These are phyloP conservation scores for Apolygus lucorum DNA, from an alignment of 1,140 invertebrate genomes.

Conservation along the genomic window DNA sequence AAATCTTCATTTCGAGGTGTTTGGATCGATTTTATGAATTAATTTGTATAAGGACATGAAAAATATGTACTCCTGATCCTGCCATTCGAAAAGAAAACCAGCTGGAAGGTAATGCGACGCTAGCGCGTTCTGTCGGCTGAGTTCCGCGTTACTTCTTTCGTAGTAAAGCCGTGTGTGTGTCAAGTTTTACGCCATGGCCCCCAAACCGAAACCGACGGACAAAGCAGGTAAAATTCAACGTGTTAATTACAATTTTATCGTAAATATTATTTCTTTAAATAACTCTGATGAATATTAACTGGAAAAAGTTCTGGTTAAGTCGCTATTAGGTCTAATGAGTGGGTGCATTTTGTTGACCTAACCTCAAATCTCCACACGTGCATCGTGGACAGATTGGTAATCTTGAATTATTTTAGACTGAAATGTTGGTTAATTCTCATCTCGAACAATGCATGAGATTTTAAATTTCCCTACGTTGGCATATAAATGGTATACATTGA, in stretches of 20 bases:
- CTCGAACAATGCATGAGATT: too few relatives aligned
- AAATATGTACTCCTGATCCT: too few relatives aligned
- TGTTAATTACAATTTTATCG: slow-evolving; percentile 43
- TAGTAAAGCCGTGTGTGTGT: not conserved
- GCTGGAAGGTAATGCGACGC: not conserved
- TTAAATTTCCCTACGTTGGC: too few relatives aligned
- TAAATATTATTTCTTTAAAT: slow-evolving; percentile 22
- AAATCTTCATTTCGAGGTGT: not conserved
- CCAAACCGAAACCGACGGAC: slow-evolving; percentile 53
- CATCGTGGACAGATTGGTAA: not conserved
- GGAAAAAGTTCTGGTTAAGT: too few relatives aligned
- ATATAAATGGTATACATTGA: too few relatives aligned
- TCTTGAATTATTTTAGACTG: not conserved
- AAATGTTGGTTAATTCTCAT: too few relatives aligned
- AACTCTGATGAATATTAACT: slow-evolving; percentile 3
- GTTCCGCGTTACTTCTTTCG: not conserved
- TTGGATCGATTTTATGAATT: not conserved
- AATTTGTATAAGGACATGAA: not conserved
- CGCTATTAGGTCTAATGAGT: not conserved
- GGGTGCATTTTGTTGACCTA: not conserved
- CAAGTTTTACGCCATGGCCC: slow-evolving; percentile 44
- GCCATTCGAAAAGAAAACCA: not conserved
- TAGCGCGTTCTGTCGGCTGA: not conserved
- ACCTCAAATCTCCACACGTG: slow-evolving; percentile 24
- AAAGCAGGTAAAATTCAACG: too few relatives aligned